Percentiles rank a stretch among this genome's conserved stretches.
phyloP scores from a whole-genome alignment of 2,888 invertebrate genomes.

The Ischnus inquisitorius region DNA sequence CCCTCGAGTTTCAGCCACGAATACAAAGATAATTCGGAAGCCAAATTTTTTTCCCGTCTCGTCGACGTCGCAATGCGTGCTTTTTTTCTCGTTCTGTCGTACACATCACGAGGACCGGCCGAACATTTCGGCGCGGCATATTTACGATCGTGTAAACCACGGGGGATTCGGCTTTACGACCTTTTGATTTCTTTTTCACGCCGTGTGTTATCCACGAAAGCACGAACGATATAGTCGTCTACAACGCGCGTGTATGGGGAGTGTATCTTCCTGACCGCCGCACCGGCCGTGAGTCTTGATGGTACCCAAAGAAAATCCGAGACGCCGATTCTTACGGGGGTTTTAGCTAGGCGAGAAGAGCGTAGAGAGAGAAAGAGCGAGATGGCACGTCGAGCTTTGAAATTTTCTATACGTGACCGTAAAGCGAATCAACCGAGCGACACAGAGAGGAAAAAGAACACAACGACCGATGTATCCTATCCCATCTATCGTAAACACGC shows the following conservation, averaged over 20 bases:
- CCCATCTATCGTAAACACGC: neutral
- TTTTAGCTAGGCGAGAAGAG: neutral
- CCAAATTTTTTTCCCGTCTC: conserved; percentile 42
- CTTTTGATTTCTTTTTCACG: conserved; percentile 63
- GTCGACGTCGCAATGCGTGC: neutral
- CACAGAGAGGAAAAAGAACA: neutral
- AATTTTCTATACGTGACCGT: conserved; percentile 52
- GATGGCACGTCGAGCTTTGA: conserved; percentile 19
- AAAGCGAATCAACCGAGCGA: conserved; percentile 35
- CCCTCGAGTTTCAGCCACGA: conserved; percentile 47
- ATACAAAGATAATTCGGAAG: conserved; percentile 52
- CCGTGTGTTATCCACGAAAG: conserved; percentile 33
- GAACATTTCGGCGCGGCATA: conserved; percentile 46
- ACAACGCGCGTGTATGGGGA: too few species aligned
- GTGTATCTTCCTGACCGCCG: too few species aligned
- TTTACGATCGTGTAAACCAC: conserved; percentile 63
- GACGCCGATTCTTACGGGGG: conserved; percentile 36
- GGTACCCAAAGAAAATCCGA: conserved; percentile 24
- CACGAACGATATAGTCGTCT: conserved; percentile 7
- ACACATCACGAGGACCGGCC: conserved; percentile 28
- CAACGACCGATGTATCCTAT: conserved; percentile 19
- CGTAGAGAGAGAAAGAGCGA: neutral
- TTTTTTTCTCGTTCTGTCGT: neutral
- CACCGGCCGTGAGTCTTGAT: neutral
- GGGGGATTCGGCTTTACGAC: conserved; percentile 66